Conservation (phyloP, 2,113 vertebrate species). For the Cyprinodon brontotheroides region DNA sequence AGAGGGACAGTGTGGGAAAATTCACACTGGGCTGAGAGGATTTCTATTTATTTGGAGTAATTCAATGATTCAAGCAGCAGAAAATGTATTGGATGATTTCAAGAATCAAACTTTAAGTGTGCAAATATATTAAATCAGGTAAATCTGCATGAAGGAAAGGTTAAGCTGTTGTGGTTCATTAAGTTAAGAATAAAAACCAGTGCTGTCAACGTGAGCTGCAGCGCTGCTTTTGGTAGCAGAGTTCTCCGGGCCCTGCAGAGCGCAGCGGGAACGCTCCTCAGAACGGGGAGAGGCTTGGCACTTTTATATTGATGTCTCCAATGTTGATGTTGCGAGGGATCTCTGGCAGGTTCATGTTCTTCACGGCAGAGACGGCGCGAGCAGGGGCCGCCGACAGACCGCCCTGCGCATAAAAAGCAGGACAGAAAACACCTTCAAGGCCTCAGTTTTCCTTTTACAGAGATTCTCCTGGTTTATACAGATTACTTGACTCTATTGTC, state of each 20-base stretch:
- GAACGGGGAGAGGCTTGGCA: constrained; percentile 92
- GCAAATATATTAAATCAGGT: constrained; percentile 44
- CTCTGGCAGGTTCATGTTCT: constrained; percentile 95
- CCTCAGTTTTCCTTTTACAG: too few relatives aligned
- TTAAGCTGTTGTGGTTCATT: constrained; percentile 22
- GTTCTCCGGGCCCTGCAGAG: constrained; percentile 25
- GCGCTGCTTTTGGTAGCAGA: constrained; percentile 25
- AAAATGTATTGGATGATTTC: constrained; percentile 16
- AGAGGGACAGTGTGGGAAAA: constrained; percentile 23
- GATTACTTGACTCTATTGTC: too few relatives aligned
- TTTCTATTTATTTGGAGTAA: constrained; percentile 11
- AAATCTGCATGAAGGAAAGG: constrained; percentile 20
- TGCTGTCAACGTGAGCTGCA: constrained; percentile 5
- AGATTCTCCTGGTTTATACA: too few relatives aligned
- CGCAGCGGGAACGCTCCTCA: constrained; percentile 54
- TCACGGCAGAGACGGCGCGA: constrained; percentile 90
- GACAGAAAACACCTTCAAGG: constrained; percentile 9
- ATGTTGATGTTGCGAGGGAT: constrained; percentile 97
- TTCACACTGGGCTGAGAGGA: neutral
- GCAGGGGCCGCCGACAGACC: constrained; percentile 90
- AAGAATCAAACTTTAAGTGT: constrained; percentile 46
- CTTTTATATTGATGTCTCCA: constrained; percentile 95
- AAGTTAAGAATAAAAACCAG: constrained; percentile 18
- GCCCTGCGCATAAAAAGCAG: constrained; percentile 73
- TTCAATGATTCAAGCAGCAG: neutral